Evolutionary conservation across 2,888 invertebrate genomes (phyloP).

Genomic region (Phorcus lineatus): DNA sequence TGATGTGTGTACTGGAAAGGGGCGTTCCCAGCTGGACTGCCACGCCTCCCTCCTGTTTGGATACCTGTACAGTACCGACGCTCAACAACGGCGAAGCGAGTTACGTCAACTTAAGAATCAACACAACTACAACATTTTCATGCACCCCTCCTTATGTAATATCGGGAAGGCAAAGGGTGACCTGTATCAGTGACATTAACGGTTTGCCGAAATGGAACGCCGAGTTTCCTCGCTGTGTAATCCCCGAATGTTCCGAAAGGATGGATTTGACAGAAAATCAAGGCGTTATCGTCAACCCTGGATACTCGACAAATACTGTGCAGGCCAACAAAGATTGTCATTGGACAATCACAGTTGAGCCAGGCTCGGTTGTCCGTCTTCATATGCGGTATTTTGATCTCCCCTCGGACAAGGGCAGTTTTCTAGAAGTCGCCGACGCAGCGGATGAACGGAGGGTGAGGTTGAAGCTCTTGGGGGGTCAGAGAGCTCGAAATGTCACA

Average conservation of each 20-base stretch:
- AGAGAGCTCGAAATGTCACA: constrained; percentile 5
- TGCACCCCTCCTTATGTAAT: constrained; percentile 16
- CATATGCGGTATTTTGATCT: constrained; percentile 12
- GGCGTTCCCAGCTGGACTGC: constrained; percentile 1
- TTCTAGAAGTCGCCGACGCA: constrained; percentile 2
- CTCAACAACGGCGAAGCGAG: background rate
- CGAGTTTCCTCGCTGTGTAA: background rate
- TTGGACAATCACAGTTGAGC: background rate
- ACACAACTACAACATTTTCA: constrained; percentile 7
- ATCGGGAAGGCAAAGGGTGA: background rate
- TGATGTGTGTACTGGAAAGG: background rate
- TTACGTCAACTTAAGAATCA: background rate
- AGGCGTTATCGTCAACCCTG: constrained; percentile 1
- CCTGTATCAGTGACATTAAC: background rate
- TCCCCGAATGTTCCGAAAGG: constrained; percentile 12
- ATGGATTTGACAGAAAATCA: background rate
- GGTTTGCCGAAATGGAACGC: background rate
- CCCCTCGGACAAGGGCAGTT: background rate
- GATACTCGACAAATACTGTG: background rate
- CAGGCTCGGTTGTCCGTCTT: background rate
- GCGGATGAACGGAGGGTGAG: background rate
- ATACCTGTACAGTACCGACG: background rate
- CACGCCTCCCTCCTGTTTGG: constrained; percentile 2
- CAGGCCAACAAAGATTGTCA: background rate
- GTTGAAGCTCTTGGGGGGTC: background rate